Percentiles rank a stretch among this genome's conserved stretches.
Evolutionary conservation across 2,888 invertebrate genomes (phyloP).

Genomic region (Iselma pallidipennis): DNA sequence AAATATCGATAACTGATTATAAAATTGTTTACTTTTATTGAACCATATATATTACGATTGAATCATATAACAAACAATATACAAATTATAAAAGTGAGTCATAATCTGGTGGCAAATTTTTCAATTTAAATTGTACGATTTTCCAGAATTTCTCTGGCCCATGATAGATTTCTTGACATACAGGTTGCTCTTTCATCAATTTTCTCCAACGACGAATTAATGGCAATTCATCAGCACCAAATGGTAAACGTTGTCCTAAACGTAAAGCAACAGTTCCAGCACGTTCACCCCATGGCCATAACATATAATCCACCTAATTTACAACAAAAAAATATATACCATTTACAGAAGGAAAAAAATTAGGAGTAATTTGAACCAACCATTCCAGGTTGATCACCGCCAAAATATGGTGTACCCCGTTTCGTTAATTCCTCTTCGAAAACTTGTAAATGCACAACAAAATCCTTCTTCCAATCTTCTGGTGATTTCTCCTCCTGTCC

Average conservation of each 20-base stretch:
- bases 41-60: too few species aligned
- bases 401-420: conserved; percentile 37
- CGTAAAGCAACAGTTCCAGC: conserved; percentile 27
- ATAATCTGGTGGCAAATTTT: background rate
- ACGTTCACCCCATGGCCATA: conserved; percentile 41
- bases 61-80: too few species aligned
- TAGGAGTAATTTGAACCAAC: conserved; percentile 14
- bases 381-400: conserved; percentile 44
- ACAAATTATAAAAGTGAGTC: background rate
- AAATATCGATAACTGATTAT: too few species aligned
- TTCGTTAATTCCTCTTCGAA: conserved; percentile 43
- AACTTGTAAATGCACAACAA: conserved; percentile 33
- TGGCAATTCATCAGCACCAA: conserved; percentile 2
- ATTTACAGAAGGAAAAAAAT: background rate
- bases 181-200: background rate
- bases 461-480: conserved; percentile 35
- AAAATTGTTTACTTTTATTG: too few species aligned
- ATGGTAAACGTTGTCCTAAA: conserved; percentile 30
- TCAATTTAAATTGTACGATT: conserved; percentile 3
- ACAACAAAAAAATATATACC: background rate
- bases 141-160: background rate
- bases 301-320: conserved; percentile 37
- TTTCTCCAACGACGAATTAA: background rate
- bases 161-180: background rate
- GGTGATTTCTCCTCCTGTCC: conserved; percentile 29